Evolutionary conservation across 2,888 invertebrate genomes (phyloP).

Genomic region (Gymnoscelis rufifasciata): DNA sequence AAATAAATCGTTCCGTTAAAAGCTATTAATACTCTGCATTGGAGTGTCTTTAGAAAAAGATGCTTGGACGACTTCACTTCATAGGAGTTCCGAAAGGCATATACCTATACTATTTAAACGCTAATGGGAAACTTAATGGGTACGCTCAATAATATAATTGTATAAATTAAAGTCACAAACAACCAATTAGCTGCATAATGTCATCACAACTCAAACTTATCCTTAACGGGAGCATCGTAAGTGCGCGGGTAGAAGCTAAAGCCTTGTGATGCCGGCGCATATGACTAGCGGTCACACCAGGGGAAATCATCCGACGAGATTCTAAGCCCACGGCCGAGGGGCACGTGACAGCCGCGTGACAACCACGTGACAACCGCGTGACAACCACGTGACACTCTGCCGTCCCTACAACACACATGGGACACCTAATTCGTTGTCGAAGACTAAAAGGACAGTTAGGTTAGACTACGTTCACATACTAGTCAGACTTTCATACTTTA

Average conservation of each 20-base stretch:
- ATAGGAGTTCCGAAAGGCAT: slow-evolving; percentile 14
- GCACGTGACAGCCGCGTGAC: too few species aligned
- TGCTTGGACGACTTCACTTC: slow-evolving; percentile 24
- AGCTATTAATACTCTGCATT: slow-evolving; percentile 55
- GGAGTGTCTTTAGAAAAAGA: slow-evolving; percentile 42
- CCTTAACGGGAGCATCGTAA: slow-evolving; percentile 8
- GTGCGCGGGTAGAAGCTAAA: slow-evolving; percentile 21
- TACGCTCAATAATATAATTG: too few species aligned
- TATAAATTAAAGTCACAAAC: slow-evolving; percentile 38
- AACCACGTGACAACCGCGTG: background rate
- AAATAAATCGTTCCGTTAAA: slow-evolving; percentile 59
- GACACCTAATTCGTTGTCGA: slow-evolving; percentile 63
- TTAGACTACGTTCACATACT: slow-evolving; percentile 45
- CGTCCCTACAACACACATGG: slow-evolving; percentile 33
- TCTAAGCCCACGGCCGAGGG: slow-evolving; percentile 47
- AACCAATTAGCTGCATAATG: slow-evolving; percentile 51
- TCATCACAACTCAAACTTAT: slow-evolving; percentile 32
- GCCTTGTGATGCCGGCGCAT: slow-evolving; percentile 66
- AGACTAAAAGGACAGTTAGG: slow-evolving; percentile 35
- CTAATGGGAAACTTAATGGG: slow-evolving; percentile 15
- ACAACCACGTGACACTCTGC: slow-evolving; percentile 36
- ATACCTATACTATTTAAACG: slow-evolving; percentile 17
- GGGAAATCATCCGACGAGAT: slow-evolving; percentile 56
- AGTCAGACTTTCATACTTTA: slow-evolving; percentile 52
- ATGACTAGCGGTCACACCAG: slow-evolving; percentile 70